These are phyloP conservation scores for Blastobasis adustella DNA, from an alignment of 2,888 invertebrate species.

Conservation along the genomic window DNA sequence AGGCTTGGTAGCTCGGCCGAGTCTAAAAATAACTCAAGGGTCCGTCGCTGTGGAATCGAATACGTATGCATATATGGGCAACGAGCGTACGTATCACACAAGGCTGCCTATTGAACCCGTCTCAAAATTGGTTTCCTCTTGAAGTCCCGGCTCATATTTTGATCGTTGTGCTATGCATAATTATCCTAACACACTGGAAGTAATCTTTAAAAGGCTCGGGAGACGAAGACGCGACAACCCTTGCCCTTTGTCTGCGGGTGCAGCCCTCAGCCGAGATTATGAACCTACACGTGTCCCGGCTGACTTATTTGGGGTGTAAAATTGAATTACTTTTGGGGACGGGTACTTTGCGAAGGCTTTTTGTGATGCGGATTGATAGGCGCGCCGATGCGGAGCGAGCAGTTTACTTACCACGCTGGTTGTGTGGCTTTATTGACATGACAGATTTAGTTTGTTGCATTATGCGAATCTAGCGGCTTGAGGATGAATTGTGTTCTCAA, in stretches of 20 bases:
- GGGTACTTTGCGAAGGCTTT: slow-evolving; percentile 47
- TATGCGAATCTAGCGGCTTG: too few species aligned
- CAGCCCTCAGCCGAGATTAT: slow-evolving; percentile 23
- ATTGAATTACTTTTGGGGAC: slow-evolving; percentile 46
- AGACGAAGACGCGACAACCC: slow-evolving; percentile 40
- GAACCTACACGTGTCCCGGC: slow-evolving; percentile 33
- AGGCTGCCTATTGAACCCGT: slow-evolving; percentile 16
- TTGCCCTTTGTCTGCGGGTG: slow-evolving; percentile 25
- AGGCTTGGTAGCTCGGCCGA: background rate
- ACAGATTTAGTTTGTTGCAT: too few species aligned
- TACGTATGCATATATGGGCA: too few species aligned
- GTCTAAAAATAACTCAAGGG: too few species aligned
- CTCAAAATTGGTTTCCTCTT: slow-evolving; percentile 18
- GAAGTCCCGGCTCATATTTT: slow-evolving; percentile 24
- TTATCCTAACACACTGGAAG: slow-evolving; percentile 46
- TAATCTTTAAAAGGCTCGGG: slow-evolving; percentile 46
- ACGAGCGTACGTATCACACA: too few species aligned
- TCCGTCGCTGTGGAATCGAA: too few species aligned
- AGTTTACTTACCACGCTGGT: background rate
- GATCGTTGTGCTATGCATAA: slow-evolving; percentile 50
- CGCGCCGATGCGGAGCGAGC: slow-evolving; percentile 6
- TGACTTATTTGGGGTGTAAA: slow-evolving; percentile 51
- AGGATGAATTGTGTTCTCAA: too few species aligned
- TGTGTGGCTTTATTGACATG: too few species aligned
- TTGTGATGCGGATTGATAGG: slow-evolving; percentile 26